A percentile compares a stretch with the other conserved stretches of the same genome.
phyloP scores from a whole-genome alignment of 2,888 invertebrate genomes.

The Leptura quadrifasciata region DNA sequence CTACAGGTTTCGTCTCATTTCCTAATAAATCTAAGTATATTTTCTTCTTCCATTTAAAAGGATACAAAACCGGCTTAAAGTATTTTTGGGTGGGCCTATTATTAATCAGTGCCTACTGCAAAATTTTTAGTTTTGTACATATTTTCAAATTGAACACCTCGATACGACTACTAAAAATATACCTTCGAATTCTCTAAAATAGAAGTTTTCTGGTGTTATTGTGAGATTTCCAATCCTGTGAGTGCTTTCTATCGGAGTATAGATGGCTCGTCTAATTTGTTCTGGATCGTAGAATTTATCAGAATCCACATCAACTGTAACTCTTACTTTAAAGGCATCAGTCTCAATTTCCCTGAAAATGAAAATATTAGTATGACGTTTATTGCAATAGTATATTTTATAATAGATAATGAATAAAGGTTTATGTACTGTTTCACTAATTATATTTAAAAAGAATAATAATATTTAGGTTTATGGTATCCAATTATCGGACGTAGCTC shows the following conservation, averaged over 20 bases:
- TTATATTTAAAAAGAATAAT: no score
- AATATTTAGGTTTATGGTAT: no score
- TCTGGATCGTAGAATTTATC: conserved; percentile 76
- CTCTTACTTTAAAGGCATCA: conserved; percentile 79
- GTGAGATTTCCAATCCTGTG: conserved; percentile 76
- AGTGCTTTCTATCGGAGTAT: conserved; percentile 76
- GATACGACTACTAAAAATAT: conserved; percentile 51
- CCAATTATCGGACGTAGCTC: no score
- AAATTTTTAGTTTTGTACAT: not conserved
- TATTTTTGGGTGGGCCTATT: no score
- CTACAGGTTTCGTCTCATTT: no score
- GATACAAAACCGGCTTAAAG: no score
- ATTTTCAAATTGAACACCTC: not conserved
- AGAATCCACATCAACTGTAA: conserved; percentile 82
- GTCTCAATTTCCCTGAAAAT: conserved; percentile 74
- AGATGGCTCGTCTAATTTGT: conserved; percentile 74
- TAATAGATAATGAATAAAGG: no score
- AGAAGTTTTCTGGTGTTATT: conserved; percentile 78
- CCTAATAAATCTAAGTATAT: no score
- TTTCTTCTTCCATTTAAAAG: no score
- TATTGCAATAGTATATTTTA: not conserved
- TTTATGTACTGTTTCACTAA: no score
- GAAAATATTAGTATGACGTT: not conserved
- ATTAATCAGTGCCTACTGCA: conserved; percentile 40
- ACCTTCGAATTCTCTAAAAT: conserved; percentile 78